phyloP scores from a whole-genome alignment of 2,797 vertebrate species.

The Zenarchopterus dispar region DNA sequence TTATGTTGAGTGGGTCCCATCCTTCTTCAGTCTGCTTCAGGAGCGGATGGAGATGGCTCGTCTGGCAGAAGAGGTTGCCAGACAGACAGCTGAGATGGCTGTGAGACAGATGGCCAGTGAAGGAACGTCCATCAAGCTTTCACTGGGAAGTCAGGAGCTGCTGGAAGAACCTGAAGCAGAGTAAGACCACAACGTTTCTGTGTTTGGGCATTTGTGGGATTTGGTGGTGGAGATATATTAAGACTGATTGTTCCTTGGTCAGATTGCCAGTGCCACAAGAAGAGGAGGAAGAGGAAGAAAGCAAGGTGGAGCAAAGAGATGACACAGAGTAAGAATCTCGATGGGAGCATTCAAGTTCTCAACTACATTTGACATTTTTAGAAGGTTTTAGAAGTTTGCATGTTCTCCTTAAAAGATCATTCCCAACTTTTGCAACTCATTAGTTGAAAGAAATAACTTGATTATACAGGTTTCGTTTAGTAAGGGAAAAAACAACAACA shows the following conservation, averaged over 20 bases:
- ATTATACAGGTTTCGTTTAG: too few relatives aligned
- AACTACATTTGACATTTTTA: too few relatives aligned
- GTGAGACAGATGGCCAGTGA: constrained; percentile 77
- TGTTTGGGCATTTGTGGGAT: neutral
- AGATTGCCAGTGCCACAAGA: constrained; percentile 59
- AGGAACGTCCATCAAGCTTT: constrained; percentile 71
- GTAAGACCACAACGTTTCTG: constrained; percentile 40
- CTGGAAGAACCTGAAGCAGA: constrained; percentile 62
- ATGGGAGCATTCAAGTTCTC: neutral
- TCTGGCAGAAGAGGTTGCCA: constrained; percentile 81
- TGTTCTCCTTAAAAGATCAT: too few relatives aligned
- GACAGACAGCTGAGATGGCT: constrained; percentile 78
- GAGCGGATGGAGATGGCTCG: constrained; percentile 76
- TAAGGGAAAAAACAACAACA: too few relatives aligned
- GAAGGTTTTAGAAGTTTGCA: too few relatives aligned
- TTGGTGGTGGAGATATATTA: constrained; percentile 1
- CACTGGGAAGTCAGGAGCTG: constrained; percentile 71
- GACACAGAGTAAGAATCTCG: constrained; percentile 61
- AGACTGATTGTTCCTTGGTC: constrained; percentile 29
- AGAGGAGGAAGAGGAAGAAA: constrained; percentile 45
- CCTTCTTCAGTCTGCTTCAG: constrained; percentile 64
- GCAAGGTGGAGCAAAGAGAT: constrained; percentile 41
- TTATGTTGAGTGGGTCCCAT: neutral
- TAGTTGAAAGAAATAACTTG: too few relatives aligned
- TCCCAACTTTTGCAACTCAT: too few relatives aligned